Evolutionary conservation across 2,113 vertebrate species (phyloP).

Genomic region (Perognathus longimembris): DNA sequence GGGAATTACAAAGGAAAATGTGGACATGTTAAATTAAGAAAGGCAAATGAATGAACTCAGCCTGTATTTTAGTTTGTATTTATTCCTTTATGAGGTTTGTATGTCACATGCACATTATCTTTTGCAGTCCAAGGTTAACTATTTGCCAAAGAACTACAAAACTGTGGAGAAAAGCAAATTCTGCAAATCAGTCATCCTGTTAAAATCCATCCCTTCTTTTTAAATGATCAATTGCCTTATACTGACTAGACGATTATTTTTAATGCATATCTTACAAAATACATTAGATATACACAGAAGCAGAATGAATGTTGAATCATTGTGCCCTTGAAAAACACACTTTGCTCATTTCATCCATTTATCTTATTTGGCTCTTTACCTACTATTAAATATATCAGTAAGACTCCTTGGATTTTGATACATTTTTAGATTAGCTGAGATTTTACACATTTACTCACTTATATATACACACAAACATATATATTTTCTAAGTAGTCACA

Average conservation of each 20-base stretch:
- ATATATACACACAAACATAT: background rate
- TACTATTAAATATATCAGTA: background rate
- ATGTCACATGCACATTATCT: fast-evolving
- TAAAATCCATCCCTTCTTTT: slow-evolving; percentile 46
- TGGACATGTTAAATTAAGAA: background rate
- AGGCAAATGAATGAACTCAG: background rate
- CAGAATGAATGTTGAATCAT: slow-evolving; percentile 37
- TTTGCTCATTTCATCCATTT: background rate
- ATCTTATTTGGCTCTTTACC: background rate
- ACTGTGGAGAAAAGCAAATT: background rate
- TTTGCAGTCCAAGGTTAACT: background rate
- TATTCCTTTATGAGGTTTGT: background rate
- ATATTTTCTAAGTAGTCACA: background rate
- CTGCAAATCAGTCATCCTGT: background rate
- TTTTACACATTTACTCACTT: background rate
- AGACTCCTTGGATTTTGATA: slow-evolving; percentile 16
- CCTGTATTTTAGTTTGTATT: slow-evolving; percentile 30
- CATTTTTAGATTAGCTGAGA: slow-evolving; percentile 43
- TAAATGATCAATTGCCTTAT: slow-evolving; percentile 32
- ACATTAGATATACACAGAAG: slow-evolving; percentile 5
- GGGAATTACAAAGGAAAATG: background rate
- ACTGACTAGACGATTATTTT: slow-evolving; percentile 10
- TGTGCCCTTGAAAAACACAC: background rate
- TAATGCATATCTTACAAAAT: background rate
- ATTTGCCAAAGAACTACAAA: slow-evolving; percentile 21